phyloP scores from a whole-genome alignment of 2,797 vertebrate genomes.

The Botia kubotai region DNA sequence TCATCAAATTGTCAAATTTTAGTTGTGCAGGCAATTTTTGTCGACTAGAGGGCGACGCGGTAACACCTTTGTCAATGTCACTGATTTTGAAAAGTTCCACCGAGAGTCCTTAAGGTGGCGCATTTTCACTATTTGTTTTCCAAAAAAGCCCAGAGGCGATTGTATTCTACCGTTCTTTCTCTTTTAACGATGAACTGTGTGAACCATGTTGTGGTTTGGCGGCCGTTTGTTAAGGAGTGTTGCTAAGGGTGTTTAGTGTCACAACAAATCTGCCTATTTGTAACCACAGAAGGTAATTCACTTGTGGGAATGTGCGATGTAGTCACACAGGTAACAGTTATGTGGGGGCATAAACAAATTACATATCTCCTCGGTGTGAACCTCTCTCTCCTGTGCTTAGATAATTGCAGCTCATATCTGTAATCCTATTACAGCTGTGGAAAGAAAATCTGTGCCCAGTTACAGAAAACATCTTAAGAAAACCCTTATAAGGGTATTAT shows the following conservation, averaged over 20 bases:
- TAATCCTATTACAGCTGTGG: background rate
- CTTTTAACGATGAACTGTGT: conserved; percentile 42
- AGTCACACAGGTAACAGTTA: conserved; percentile 36
- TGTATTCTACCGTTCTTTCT: background rate
- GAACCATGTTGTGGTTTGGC: background rate
- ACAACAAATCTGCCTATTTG: conserved; percentile 32
- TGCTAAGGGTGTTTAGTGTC: conserved; percentile 31
- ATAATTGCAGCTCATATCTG: background rate
- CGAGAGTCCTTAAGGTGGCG: conserved; percentile 5
- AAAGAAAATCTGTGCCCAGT: background rate
- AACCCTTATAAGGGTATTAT: too few relatives aligned
- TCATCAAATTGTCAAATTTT: too few relatives aligned
- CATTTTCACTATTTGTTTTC: background rate
- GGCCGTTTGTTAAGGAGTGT: conserved; percentile 9
- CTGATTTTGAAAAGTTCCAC: background rate
- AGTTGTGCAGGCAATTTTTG: background rate
- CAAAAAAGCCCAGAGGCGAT: background rate
- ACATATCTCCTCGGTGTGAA: background rate
- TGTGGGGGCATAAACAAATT: conserved; percentile 21
- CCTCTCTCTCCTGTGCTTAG: background rate
- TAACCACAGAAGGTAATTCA: conserved; percentile 35
- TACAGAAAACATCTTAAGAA: conserved; percentile 5
- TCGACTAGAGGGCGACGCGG: conserved; percentile 38
- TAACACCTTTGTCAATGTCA: background rate
- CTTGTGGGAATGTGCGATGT: conserved; percentile 34